A percentile compares a stretch with the other conserved stretches of the same genome.
Conservation (phyloP, 2,888 invertebrate genomes). For the Diaprepes abbreviatus region DNA sequence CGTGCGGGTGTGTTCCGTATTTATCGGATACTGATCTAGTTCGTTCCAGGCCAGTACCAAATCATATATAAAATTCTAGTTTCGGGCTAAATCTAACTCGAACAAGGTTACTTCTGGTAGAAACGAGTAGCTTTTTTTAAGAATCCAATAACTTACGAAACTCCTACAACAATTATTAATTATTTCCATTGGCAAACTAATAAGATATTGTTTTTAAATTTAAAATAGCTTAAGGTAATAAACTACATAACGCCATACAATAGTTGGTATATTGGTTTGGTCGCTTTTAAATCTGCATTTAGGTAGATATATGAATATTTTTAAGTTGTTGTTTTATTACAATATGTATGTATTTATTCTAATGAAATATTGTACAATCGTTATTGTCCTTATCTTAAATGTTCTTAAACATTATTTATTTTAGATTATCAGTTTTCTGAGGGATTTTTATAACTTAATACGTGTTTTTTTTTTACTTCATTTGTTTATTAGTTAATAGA, state of each 20-base stretch:
- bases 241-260: constrained; percentile 13
- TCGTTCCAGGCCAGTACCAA: constrained; percentile 45
- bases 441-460: no score
- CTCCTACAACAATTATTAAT: constrained; percentile 37
- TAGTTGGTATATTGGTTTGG: not conserved
- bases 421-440: no score
- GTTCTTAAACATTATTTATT: no score
- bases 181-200: constrained; percentile 35
- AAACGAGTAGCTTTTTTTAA: constrained; percentile 30
- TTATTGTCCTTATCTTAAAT: no score
- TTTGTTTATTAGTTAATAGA: no score
- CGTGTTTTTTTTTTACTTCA: no score
- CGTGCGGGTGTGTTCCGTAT: constrained; percentile 48
- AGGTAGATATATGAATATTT: not conserved
- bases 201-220: constrained; percentile 31
- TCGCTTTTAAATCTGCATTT: constrained; percentile 12
- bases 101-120: constrained; percentile 41
- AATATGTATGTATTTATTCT: no score
- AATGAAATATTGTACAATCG: no score
- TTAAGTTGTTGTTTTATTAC: not conserved
- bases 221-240: constrained; percentile 8
- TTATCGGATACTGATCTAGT: constrained; percentile 44
- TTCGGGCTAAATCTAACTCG: constrained; percentile 47
- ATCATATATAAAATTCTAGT: constrained; percentile 43
- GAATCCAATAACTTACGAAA: constrained; percentile 31